These are phyloP conservation scores for Choloepus didactylus DNA, from an alignment of 2,797 vertebrate species.

Conservation along the genomic window DNA sequence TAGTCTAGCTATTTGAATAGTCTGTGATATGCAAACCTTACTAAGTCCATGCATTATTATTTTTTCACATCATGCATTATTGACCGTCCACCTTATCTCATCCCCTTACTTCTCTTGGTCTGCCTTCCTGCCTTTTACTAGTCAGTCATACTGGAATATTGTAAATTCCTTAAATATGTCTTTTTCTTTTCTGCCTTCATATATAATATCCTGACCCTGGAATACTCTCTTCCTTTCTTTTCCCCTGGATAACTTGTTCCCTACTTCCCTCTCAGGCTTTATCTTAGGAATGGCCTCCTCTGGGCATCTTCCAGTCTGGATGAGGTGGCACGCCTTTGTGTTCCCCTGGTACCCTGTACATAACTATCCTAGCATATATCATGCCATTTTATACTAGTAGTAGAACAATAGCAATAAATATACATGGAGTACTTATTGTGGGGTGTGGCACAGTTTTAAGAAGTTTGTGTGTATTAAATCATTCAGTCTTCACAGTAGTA, in stretches of 20 bases:
- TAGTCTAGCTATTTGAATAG: not conserved
- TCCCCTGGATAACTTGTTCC: not conserved
- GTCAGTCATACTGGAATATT: not conserved
- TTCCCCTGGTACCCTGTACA: too few relatives aligned
- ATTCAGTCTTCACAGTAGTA: not conserved
- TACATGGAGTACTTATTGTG: rapidly evolving
- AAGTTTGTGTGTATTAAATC: not conserved
- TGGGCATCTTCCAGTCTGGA: not conserved
- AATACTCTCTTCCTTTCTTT: not conserved
- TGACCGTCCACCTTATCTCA: not conserved
- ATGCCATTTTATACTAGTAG: not conserved
- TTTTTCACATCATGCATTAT: not conserved
- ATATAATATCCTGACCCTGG: not conserved
- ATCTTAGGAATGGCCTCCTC: not conserved
- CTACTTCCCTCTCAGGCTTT: not conserved
- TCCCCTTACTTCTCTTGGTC: not conserved
- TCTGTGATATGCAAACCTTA: not conserved
- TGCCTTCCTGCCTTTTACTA: not conserved
- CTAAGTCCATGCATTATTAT: not conserved
- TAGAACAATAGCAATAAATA: not conserved
- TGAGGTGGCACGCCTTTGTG: not conserved
- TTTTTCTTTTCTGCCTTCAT: not conserved
- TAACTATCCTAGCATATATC: rapidly evolving
- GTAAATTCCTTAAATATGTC: not conserved
- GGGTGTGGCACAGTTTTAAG: not conserved